Evolutionary conservation across 2,113 vertebrate species (phyloP), one percentile per base, ranked within the genome.

Genomic region (Podarcis raffonei): DNA sequence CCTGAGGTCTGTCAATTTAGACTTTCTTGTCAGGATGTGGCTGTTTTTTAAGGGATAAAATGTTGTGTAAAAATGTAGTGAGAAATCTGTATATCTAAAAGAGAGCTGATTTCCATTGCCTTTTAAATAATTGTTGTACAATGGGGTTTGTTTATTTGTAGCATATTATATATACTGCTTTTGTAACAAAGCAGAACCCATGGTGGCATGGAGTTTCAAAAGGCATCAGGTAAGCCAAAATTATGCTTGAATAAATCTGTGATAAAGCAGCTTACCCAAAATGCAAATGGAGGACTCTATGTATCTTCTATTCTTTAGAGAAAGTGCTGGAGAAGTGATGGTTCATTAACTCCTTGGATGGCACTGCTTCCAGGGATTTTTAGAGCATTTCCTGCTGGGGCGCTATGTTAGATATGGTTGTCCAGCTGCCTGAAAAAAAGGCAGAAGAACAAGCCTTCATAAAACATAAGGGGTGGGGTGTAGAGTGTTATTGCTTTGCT

Each of bases 351-450:
- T 92, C 79, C 76, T 95, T 93, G 93, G 92, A 89, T 93, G 88
- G 48, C 77, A 91, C 89, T 90, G 82, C 93, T 95, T 94, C 93
- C 94, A 88, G 88, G 93, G 92, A 94, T 93, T 91, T 94, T 93
- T 95, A 96, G 94, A 87, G 68, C 76, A 95, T 95, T 96, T 95
- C 81, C 94, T 95, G 94, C 89, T 91, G 93, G 88, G 87, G 88
- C 93, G 90, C 89, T 94, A 90, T 53, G 89, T 93, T 90, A 94
- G 87, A 91, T 91, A 93, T 92, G 91, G 87, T 91, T 93, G 91
- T 95, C 90, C 92, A 88, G 93, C 90, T 95, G 93, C 86, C 39
- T 94, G 81, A 92, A 94, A 92, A 92, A 94, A 96, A 94, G 92
- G 89, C 92, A 93, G 80, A 94, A 95, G 94, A 92, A 91, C 86